These are phyloP conservation scores for Prionace glauca DNA, from an alignment of 2,797 vertebrate species.

Conservation along the genomic window DNA sequence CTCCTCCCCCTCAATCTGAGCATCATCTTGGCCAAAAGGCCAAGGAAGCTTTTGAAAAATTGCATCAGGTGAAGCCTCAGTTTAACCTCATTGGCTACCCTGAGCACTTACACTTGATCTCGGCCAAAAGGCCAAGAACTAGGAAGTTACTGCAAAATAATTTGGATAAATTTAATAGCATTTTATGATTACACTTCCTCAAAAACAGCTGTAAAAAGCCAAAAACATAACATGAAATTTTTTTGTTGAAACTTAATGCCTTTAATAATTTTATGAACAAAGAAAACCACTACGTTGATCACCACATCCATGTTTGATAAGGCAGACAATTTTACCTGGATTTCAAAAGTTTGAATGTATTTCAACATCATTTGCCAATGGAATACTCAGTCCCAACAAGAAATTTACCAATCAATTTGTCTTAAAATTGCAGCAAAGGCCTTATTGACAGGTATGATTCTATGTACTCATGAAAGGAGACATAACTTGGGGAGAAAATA, in stretches of 20 bases:
- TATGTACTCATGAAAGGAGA: not conserved
- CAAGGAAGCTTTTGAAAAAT: too few relatives aligned
- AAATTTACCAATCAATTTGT: not conserved
- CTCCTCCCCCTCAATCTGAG: too few relatives aligned
- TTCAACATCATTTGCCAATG: not conserved
- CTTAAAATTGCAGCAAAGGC: not conserved
- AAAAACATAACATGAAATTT: not conserved
- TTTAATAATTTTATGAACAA: conserved; percentile 23
- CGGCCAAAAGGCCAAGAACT: too few relatives aligned
- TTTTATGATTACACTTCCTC: not conserved
- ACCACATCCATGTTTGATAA: not conserved
- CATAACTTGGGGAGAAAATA: not conserved
- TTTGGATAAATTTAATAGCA: not conserved
- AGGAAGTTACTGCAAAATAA: not conserved
- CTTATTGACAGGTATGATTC: not conserved
- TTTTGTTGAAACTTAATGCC: not conserved
- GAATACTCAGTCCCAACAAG: not conserved
- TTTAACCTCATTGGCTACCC: too few relatives aligned
- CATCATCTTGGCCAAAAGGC: too few relatives aligned
- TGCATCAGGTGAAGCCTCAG: too few relatives aligned
- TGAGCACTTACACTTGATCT: too few relatives aligned
- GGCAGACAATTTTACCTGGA: not conserved
- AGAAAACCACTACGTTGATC: not conserved
- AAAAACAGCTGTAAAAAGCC: not conserved
- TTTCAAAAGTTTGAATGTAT: not conserved